These are phyloP conservation scores for Scolanthus callimorphus DNA, from an alignment of 92 coral and sea anemone species.

Conservation along the genomic window DNA sequence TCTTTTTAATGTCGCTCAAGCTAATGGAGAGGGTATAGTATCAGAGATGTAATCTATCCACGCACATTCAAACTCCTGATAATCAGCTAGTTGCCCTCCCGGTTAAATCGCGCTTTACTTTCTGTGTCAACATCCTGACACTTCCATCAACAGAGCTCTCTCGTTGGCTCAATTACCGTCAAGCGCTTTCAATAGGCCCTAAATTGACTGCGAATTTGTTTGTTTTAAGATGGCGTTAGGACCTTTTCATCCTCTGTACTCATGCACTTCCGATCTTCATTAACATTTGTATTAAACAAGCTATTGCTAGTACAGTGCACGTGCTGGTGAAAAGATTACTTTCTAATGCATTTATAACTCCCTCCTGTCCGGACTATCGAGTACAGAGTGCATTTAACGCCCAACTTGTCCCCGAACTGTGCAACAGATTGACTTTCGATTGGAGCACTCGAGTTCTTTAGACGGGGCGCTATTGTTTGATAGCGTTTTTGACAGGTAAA, in stretches of 20 bases:
- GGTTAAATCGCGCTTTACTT: not conserved
- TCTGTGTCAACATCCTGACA: constrained; percentile 14
- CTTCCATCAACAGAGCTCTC: constrained; percentile 27
- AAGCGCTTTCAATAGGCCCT: constrained; percentile 57
- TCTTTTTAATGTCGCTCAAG: no score
- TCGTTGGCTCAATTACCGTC: constrained; percentile 40
- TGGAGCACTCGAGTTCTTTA: no score
- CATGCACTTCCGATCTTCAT: constrained; percentile 26
- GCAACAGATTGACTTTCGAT: not conserved
- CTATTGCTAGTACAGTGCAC: constrained; percentile 5
- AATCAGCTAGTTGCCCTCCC: no score
- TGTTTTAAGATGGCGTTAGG: constrained; percentile 48
- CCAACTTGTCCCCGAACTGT: no score
- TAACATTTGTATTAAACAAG: constrained; percentile 15
- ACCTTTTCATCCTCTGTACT: constrained; percentile 14
- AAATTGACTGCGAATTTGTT: constrained; percentile 74
- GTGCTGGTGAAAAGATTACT: not conserved
- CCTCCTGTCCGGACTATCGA: no score
- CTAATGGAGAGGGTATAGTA: no score
- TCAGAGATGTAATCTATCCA: no score
- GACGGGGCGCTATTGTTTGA: not conserved
- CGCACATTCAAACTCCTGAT: no score
- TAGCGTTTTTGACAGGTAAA: not conserved
- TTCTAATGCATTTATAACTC: no score
- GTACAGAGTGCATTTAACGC: no score